These are phyloP conservation scores for Myanophis thanlyinensis DNA, from an alignment of 2,113 vertebrate species.

Conservation along the genomic window DNA sequence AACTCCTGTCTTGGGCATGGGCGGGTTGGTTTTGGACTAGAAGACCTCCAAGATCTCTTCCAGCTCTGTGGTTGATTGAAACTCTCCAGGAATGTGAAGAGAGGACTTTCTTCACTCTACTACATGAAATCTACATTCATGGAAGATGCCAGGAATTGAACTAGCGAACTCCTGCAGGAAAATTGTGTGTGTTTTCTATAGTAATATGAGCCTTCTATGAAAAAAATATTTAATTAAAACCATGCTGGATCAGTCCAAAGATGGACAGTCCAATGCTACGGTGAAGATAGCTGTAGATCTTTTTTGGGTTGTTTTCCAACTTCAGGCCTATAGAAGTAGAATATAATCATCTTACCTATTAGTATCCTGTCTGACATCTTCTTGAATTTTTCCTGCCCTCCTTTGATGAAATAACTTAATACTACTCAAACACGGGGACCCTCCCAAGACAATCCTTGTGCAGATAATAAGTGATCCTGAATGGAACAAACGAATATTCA, in stretches of 20 bases:
- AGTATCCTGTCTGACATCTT: neutral
- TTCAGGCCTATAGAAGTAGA: neutral
- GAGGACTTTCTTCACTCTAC: neutral
- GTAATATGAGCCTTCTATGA: neutral
- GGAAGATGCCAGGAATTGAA: neutral
- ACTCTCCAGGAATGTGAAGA: neutral
- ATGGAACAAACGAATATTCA: neutral
- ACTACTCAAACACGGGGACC: neutral
- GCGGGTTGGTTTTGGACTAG: too few species aligned
- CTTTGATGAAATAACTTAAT: neutral
- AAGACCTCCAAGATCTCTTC: too few species aligned
- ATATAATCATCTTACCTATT: neutral
- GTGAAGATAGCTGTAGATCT: neutral
- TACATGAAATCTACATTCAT: neutral
- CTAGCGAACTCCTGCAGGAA: too few species aligned
- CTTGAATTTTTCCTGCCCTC: neutral
- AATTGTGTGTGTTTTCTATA: too few species aligned
- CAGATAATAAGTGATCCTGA: neutral
- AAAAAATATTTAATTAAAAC: neutral
- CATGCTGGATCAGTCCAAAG: neutral
- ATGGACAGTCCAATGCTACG: neutral
- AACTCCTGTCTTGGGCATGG: too few species aligned
- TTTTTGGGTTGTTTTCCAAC: neutral
- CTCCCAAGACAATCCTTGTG: neutral
- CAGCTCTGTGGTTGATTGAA: too few species aligned